Conservation (phyloP, 2,888 invertebrate genomes). For the Gisinianus flammeolus region DNA sequence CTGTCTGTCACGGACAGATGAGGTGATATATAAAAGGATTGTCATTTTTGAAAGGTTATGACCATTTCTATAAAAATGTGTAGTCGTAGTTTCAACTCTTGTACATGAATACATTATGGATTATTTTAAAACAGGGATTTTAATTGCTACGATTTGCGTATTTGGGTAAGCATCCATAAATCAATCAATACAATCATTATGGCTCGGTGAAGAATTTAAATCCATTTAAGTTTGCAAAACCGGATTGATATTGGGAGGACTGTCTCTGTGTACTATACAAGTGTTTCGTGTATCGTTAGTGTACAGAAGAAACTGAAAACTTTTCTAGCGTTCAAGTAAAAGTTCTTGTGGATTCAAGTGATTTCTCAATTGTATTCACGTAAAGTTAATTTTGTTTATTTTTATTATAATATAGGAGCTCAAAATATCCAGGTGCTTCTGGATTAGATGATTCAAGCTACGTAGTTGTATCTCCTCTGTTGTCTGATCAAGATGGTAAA, state of each 20-base stretch:
- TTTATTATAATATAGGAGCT: neutral
- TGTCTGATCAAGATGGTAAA: neutral
- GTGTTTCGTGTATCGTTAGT: neutral
- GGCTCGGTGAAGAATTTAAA: no score
- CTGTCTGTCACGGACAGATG: neutral
- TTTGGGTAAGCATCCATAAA: neutral
- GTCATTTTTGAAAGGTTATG: neutral
- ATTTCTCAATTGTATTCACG: no score
- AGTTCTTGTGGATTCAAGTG: neutral
- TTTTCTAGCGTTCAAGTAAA: neutral
- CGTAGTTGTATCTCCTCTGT: slow-evolving; percentile 22
- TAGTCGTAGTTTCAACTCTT: neutral
- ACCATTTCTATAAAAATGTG: neutral
- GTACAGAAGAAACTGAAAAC: neutral
- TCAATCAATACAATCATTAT: no score
- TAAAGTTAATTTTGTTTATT: neutral
- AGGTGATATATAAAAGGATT: slow-evolving; percentile 10
- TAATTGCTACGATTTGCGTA: neutral
- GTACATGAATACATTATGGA: neutral
- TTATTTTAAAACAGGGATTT: neutral
- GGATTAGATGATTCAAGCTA: neutral
- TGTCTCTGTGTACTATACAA: no score
- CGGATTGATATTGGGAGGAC: neutral
- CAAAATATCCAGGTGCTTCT: no score
- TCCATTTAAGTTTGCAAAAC: neutral